Evolutionary conservation across 2,888 invertebrate genomes (phyloP), one percentile per base, ranked within the genome.

Genomic region (Dynastes grantii): DNA sequence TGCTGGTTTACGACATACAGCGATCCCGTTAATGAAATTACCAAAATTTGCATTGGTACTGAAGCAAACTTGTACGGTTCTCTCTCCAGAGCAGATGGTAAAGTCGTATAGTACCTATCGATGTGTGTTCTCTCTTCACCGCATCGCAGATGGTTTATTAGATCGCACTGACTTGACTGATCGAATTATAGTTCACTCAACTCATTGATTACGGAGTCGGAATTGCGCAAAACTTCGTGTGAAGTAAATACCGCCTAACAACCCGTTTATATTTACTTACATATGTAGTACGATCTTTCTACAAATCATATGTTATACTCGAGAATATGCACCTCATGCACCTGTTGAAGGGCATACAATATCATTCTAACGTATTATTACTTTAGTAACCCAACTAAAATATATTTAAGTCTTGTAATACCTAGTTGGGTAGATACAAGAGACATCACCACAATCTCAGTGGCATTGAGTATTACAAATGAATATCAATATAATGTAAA

Each of bases 181-280:
- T 80, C 76, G 76, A 80, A 80, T 80, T 80, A 80, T 78, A 64
- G 80, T 80, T 80, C 80, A 80, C 65, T 80, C 80, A 80, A 80
- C 80, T 76, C 58, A 73, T 73, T 73, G 58, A 45, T 63, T 64
- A 51, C 64, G 73, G 29, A 55, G 73, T 58, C 58, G 40, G 58
- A 58, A 58, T 73, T 73, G 58, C 58, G 73, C 40, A 73, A 71
- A 73, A 73, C 73, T 58, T 58, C 37, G 58, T 27, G 37, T 27
- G 51, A 58, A 58, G 58, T 40, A 40, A 73, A 61, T 58, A 58
- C 58, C 37, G 58, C 2, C 53, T 71, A 37, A 58, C 55, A 37
- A 58, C 40, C 9, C 73, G 45, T 58, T 58, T 58, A n/a, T 55
- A 32, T 73, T 67, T 67, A 45, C 67, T 67, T 67, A 67, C 13